A percentile compares a stretch with the other conserved stretches of the same genome.
phyloP scores from a whole-genome alignment of 2,797 vertebrate species.

The Brachyalestes nurse region DNA sequence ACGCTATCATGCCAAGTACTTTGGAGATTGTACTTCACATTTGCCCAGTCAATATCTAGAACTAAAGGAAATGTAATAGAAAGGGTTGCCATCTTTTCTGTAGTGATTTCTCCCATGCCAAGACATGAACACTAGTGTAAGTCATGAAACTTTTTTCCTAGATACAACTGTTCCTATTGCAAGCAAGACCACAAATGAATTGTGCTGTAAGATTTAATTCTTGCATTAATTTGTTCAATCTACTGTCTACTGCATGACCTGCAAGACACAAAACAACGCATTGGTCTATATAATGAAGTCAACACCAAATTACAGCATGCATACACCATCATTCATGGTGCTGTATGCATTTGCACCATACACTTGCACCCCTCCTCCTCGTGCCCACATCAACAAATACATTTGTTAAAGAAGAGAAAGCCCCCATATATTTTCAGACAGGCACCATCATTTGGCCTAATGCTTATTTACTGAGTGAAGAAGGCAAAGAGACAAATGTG shows the following conservation, averaged over 20 bases:
- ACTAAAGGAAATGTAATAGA: too few relatives aligned
- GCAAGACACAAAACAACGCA: too few relatives aligned
- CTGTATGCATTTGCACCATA: constrained; percentile 67
- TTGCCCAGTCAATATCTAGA: too few relatives aligned
- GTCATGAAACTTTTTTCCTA: neutral
- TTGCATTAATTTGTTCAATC: neutral
- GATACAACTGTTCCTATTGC: constrained; percentile 33
- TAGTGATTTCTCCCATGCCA: too few relatives aligned
- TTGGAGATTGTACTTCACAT: too few relatives aligned
- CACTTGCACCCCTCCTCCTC: constrained; percentile 52
- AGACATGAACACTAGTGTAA: too few relatives aligned
- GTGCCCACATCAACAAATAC: constrained; percentile 10
- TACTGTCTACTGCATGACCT: neutral
- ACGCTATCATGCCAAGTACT: too few relatives aligned
- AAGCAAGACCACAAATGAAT: constrained; percentile 64
- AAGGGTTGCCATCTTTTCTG: too few relatives aligned
- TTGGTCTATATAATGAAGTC: neutral
- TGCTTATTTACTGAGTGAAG: constrained; percentile 84
- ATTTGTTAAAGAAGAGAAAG: constrained; percentile 53
- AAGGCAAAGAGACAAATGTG: constrained; percentile 86
- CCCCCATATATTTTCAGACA: constrained; percentile 79
- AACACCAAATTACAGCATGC: constrained; percentile 30
- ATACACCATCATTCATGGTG: constrained; percentile 62
- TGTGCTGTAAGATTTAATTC: neutral
- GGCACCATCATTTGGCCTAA: constrained; percentile 80